Evolutionary conservation across 2,113 vertebrate species (phyloP), one percentile per base, ranked within the genome.

Genomic region (Hyaena hyaena): DNA sequence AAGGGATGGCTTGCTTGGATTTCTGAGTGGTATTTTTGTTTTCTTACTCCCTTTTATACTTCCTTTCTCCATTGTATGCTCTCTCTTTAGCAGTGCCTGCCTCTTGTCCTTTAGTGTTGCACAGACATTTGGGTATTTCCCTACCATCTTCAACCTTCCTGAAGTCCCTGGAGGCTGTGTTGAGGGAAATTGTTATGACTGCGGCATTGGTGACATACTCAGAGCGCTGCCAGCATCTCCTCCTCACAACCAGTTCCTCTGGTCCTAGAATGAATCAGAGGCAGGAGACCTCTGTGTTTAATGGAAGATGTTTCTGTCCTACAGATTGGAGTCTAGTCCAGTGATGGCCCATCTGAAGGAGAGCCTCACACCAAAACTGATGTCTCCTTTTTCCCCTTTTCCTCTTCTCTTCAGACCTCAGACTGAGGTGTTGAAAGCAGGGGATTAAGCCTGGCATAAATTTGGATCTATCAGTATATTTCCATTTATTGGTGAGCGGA

Each of bases 401-500:
- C 19, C 8, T 87, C 6, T 10, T 55, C 31, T 33, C 23, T 73
- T 80, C 61, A 88, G 35, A 83, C 71, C 81, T 93, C 65, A 61
- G 92, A 48, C 66, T 73, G n/a, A 43, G n/a, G 66, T n/a, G 68
- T 35, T 69, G 87, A 96, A 79, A 93, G 88, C 15, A 31, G 35
- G 33, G 35, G 11, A 87, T 68, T 93, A 93, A 89, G 35, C 66
- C 61, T 96, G 95, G 82, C 71, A 76, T 96, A 90, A 89, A 96
- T 96, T 98, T 96, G 87, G 83, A 89, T 90, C 92, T 95, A 95
- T 95, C 89, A 82, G 95, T 95, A 28, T 76, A 96, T 92, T 97
- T 98, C 93, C 74, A 97, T 91, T 97, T 98, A 97, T 96, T 97
- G 95, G 97, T 96, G 95, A 98, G 45, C 86, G 84, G 92, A 97